Evolutionary conservation across 2,888 invertebrate genomes (phyloP).

Genomic region (Saturnia japonica): DNA sequence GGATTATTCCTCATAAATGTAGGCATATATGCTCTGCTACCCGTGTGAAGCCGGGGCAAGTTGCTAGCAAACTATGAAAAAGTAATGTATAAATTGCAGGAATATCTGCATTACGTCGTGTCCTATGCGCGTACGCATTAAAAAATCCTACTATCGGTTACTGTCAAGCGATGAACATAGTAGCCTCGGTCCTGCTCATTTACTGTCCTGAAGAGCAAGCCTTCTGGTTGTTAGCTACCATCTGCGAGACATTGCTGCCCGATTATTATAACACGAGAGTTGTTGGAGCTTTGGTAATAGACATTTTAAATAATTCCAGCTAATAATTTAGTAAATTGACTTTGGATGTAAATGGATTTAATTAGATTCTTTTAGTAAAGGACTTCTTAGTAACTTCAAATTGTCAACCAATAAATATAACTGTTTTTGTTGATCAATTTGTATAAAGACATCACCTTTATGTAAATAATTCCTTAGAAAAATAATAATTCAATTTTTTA

Average conservation of each 20-base stretch:
- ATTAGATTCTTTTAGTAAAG: background rate
- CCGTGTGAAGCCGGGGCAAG: no score
- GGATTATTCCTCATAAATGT: no score
- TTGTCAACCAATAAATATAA: background rate
- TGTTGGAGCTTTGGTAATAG: conserved; percentile 88
- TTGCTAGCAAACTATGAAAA: background rate
- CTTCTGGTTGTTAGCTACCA: conserved; percentile 97
- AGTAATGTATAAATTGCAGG: conserved; percentile 68
- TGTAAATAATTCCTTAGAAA: background rate
- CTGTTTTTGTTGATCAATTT: background rate
- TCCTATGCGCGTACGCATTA: conserved; percentile 97
- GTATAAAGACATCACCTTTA: background rate
- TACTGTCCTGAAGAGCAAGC: conserved; percentile 98
- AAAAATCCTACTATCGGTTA: conserved; percentile 98
- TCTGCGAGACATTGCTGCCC: conserved; percentile 97
- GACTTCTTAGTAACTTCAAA: background rate
- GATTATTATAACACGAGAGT: conserved; percentile 99
- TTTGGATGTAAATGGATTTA: background rate
- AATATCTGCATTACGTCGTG: conserved; percentile 94
- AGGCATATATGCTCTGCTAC: background rate
- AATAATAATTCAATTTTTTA: background rate
- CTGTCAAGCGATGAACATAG: conserved; percentile 99
- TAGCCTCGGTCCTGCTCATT: conserved; percentile 96
- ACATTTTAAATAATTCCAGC: background rate
- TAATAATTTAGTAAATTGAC: no score